Base-by-base conservation (phyloP, 2,888 invertebrate species). In the Rhagonycha fulva region DNA sequence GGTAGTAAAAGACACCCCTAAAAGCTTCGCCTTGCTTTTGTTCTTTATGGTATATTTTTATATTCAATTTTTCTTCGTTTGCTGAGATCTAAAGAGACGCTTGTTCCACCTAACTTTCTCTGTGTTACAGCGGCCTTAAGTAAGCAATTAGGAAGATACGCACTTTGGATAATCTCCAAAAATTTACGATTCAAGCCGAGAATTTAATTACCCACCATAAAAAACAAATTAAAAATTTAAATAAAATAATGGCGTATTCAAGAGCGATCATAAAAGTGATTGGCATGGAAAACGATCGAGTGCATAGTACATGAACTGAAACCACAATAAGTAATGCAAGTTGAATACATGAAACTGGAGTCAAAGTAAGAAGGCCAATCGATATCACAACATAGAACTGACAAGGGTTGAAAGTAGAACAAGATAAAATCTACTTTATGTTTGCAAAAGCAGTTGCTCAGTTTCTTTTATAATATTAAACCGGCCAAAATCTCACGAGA, bases 381-480 rank as follows among this genome's bases (percentile, higher is more conserved):
- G 79, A 81, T 82, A 81, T 72, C 76, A 63, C 76, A 73, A 77
- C 75, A 71, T 75, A 79, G 78, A 66, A 66, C 75, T 78, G 80
- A 80, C 81, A 77, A 76, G 81, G 81, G 81, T 78, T 79, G 82
- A 81, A 81, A 80, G 78, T 79, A 78, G 80, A 78, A 74, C 76
- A 67, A 81, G 81, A 82, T 80, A 81, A 81, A 81, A 82, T 82
- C 82, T 80, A 79, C 79, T 82, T 81, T 80, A 82, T 82, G 82
- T 80, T 81, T 80, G 78, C 73, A 77, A 75, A 78, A 71, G 73
- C 75, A 79, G 76, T 74, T 71, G 76, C 76, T 71, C 78, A 75
- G 74, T 72, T 78, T 76, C 72, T 72, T 78, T 72, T 66, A 66
- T 14, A 68, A 30, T 70, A 32, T 72, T 62, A 28, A 32, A 14